Evolutionary conservation across 2,797 vertebrate species (phyloP), one percentile per base, ranked within the genome.

Genomic region (Jordanella pulchra): DNA sequence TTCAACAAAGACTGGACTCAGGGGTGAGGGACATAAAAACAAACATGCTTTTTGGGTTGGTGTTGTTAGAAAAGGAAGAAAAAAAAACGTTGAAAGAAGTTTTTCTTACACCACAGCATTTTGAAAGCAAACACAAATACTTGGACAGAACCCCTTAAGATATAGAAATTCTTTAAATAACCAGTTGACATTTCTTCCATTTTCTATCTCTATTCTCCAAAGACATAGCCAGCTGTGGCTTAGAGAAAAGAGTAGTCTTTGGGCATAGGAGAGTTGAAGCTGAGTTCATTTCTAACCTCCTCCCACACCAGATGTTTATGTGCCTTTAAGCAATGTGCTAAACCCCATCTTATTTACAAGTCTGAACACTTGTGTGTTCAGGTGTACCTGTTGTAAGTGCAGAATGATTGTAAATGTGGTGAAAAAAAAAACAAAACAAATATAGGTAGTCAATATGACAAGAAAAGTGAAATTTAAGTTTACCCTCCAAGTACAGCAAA

Each of bases 151-250:
- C 23, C 12, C 15, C 17, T 4, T n/a, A n/a, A 25, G 9, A 63
- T n/a, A 23, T 10, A 67, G 18, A n/a, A 13, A 42, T 17, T 5
- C 18, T 50, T 65, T 71, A 72, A 80, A 68, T 32, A 72, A 54
- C 47, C 7, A 55, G 47, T 14, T 50, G 17, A 65, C 73, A 65
- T 53, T 50, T 51, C 68, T 67, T 76, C 3, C 0, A 23, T 39
- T 65, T 75, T 30, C 68, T 77, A 63, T 65, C 17, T 63, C 64
- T 45, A 50, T 23, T 54, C n/a, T 55, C 54, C 32, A 66, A 44
- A 65, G 69, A 61, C 32, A 7, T 7, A 42, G 21, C 11, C 58
- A 63, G 35, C 35, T n/a, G 14, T 42, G 35, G 23, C 21, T 63
- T 39, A 63, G 2, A n/a, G 23, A 32, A 61, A 39, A 61, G 58